Percentiles rank a stretch among this genome's conserved stretches.
phyloP scores from a whole-genome alignment of 2,888 invertebrate genomes.

The Deroplatys truncata region DNA sequence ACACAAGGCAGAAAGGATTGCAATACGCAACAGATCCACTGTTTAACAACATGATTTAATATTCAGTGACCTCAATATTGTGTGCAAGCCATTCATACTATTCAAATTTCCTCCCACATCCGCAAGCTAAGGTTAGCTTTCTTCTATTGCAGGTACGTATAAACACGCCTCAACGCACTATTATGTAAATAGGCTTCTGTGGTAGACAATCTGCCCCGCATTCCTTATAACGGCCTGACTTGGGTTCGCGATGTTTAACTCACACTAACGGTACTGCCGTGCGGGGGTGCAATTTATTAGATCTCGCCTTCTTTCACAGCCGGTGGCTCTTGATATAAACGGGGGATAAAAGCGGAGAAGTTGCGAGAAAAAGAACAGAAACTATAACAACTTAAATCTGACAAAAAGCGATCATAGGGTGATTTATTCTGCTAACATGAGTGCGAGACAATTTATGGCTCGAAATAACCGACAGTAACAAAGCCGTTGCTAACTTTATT shows the following conservation, averaged over 20 bases:
- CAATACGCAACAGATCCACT: neutral
- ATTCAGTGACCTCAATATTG: neutral
- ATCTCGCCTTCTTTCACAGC: too few species aligned
- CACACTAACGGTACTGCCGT: neutral
- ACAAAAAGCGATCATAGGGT: too few species aligned
- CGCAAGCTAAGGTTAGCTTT: neutral
- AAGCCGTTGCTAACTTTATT: too few species aligned
- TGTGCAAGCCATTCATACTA: neutral
- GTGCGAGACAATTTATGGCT: too few species aligned
- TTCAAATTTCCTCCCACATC: neutral
- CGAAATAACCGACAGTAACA: too few species aligned
- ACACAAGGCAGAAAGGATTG: neutral
- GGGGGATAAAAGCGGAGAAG: too few species aligned
- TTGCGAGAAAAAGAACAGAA: too few species aligned
- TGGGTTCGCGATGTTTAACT: neutral
- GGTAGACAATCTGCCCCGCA: neutral
- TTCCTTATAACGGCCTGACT: neutral
- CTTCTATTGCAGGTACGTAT: neutral
- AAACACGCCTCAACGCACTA: neutral
- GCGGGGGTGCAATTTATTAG: neutral
- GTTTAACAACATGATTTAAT: too few species aligned
- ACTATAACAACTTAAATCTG: too few species aligned
- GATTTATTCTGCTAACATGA: too few species aligned
- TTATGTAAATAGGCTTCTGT: neutral
- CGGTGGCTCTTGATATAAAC: too few species aligned